These are phyloP conservation scores for Callospermophilus lateralis DNA, from an alignment of 2,113 vertebrate species.

Conservation along the genomic window DNA sequence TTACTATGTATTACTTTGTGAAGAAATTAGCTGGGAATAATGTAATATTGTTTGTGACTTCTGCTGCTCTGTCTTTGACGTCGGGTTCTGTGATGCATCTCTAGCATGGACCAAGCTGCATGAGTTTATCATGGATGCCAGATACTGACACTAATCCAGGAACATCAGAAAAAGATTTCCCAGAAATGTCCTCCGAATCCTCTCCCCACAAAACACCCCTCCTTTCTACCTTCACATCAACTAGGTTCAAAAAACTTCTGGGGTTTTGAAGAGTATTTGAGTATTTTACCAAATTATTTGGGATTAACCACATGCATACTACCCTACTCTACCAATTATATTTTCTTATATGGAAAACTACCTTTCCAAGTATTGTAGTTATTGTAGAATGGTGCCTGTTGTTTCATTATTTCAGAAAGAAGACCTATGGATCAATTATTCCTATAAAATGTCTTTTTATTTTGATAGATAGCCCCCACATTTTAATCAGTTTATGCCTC, in stretches of 20 bases:
- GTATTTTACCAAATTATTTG: neutral
- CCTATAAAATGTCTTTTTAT: neutral
- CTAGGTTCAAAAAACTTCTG: neutral
- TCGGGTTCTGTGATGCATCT: neutral
- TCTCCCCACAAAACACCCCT: neutral
- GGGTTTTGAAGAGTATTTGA: slow-evolving; percentile 9
- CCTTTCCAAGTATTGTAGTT: neutral
- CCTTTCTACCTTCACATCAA: neutral
- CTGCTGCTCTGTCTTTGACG: neutral
- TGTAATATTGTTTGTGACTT: neutral
- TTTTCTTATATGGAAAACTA: neutral
- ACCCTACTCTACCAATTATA: neutral
- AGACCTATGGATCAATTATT: neutral
- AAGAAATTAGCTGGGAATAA: neutral
- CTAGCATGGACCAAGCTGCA: neutral
- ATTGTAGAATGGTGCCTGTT: neutral
- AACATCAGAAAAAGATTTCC: neutral
- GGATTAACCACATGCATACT: neutral
- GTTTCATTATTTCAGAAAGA: slow-evolving; percentile 26
- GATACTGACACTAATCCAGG: neutral
- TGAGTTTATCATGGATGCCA: neutral
- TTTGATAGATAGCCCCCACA: neutral
- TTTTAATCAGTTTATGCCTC: neutral
- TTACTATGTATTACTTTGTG: neutral
- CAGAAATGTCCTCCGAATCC: neutral